Conservation (phyloP, 2,888 invertebrate genomes). For the Brenthis ino region DNA sequence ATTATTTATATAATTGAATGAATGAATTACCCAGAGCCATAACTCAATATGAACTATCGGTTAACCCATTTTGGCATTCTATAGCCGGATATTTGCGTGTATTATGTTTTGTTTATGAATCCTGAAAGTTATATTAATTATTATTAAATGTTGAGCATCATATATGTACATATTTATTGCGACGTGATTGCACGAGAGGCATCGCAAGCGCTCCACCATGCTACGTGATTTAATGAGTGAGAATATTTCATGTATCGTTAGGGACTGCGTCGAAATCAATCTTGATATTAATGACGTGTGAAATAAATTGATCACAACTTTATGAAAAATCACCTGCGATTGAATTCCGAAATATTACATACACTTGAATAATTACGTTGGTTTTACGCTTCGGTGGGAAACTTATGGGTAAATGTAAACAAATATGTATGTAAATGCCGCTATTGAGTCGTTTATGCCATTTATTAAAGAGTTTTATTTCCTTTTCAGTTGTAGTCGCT, state of each 20-base stretch:
- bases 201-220: conserved; percentile 64
- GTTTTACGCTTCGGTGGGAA: conserved; percentile 11
- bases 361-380: conserved; percentile 16
- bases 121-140: conserved; percentile 33
- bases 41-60: conserved; percentile 15
- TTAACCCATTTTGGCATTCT: conserved; percentile 18
- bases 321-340: conserved; percentile 18
- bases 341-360: background rate
- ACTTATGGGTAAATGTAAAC: conserved; percentile 17
- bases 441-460: conserved; percentile 25
- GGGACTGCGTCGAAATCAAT: conserved; percentile 75
- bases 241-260: conserved; percentile 79
- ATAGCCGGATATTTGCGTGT: conserved; percentile 24
- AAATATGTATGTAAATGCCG: conserved; percentile 18
- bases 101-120: conserved; percentile 28
- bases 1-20: background rate
- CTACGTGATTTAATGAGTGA: conserved; percentile 74
- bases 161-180: conserved; percentile 55
- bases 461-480: conserved; percentile 39
- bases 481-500: conserved; percentile 50
- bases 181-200: conserved; percentile 64
- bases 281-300: conserved; percentile 75
- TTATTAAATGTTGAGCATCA: conserved; percentile 35
- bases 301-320: conserved; percentile 68
- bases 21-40: conserved; percentile 9